These are phyloP conservation scores for Xanthia togata DNA, from an alignment of 2,888 invertebrate genomes.

Conservation along the genomic window DNA sequence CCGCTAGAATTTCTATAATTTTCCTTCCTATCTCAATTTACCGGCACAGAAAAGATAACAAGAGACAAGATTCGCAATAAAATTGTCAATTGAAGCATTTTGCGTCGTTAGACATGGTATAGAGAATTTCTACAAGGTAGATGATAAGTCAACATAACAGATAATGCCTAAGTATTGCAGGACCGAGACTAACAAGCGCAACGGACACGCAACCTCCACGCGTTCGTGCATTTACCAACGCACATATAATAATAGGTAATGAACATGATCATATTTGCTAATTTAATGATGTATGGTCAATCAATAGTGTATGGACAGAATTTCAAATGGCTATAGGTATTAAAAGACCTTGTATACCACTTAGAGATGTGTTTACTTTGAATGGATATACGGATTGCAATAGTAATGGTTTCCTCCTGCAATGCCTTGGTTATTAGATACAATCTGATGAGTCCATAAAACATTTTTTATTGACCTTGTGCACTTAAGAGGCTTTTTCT, in stretches of 20 bases:
- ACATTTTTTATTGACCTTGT: slow-evolving; percentile 21
- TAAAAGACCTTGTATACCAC: slow-evolving; percentile 50
- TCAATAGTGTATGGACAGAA: slow-evolving; percentile 42
- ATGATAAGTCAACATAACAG: slow-evolving; percentile 51
- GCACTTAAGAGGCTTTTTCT: slow-evolving; percentile 22
- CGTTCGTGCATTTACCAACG: slow-evolving; percentile 36
- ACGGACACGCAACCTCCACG: slow-evolving; percentile 58
- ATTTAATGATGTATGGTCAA: slow-evolving; percentile 48
- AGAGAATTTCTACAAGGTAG: slow-evolving; percentile 28
- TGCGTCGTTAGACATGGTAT: slow-evolving; percentile 35
- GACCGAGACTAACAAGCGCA: slow-evolving; percentile 57
- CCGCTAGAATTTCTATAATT: slow-evolving; percentile 2
- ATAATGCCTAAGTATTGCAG: slow-evolving; percentile 49
- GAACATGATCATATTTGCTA: slow-evolving; percentile 53
- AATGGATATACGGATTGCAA: slow-evolving; percentile 36
- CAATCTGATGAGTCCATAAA: slow-evolving; percentile 33
- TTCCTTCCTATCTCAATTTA: slow-evolving; percentile 34
- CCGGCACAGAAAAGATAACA: slow-evolving; percentile 16
- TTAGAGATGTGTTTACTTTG: slow-evolving; percentile 38
- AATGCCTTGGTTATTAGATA: slow-evolving; percentile 8
- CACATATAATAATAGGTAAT: slow-evolving; percentile 46
- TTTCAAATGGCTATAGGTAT: slow-evolving; percentile 26
- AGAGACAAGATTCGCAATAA: slow-evolving; percentile 22
- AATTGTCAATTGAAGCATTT: slow-evolving; percentile 42
- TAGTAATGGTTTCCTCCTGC: slow-evolving; percentile 18